Conservation (phyloP, 2,888 invertebrate genomes). For the Dusona sp. region DNA sequence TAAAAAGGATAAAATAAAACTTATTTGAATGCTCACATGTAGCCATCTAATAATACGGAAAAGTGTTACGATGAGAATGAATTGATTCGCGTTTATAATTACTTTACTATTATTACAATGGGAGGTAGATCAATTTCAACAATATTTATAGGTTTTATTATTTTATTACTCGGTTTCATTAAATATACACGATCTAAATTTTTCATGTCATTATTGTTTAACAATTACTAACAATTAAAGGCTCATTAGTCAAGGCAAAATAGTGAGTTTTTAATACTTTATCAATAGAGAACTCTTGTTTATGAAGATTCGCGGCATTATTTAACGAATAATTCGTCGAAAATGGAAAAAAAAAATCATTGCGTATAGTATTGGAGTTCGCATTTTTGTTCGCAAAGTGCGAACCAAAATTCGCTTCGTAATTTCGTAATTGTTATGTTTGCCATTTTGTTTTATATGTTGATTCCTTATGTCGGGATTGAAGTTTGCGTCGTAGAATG, state of each 20-base stretch:
- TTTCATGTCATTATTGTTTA: background rate
- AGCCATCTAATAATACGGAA: background rate
- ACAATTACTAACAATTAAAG: background rate
- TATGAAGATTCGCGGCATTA: too few species aligned
- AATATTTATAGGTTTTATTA: background rate
- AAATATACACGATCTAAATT: background rate
- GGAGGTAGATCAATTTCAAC: background rate
- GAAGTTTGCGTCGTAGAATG: background rate
- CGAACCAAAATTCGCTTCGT: too few species aligned
- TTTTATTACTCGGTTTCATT: background rate
- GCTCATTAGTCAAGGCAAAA: background rate
- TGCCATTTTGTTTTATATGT: too few species aligned
- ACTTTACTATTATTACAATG: background rate
- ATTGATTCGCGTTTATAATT: background rate
- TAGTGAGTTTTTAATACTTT: too few species aligned
- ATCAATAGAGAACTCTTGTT: too few species aligned
- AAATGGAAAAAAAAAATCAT: too few species aligned
- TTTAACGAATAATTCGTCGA: too few species aligned
- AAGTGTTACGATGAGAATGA: background rate
- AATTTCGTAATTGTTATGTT: too few species aligned
- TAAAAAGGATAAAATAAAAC: background rate
- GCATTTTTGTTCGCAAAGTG: too few species aligned
- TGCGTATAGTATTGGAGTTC: too few species aligned
- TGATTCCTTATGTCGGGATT: too few species aligned
- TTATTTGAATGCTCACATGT: background rate